A percentile compares a stretch with the other conserved stretches of the same genome.
Conservation (phyloP, 2,797 vertebrate species). For the Anas acuta region DNA sequence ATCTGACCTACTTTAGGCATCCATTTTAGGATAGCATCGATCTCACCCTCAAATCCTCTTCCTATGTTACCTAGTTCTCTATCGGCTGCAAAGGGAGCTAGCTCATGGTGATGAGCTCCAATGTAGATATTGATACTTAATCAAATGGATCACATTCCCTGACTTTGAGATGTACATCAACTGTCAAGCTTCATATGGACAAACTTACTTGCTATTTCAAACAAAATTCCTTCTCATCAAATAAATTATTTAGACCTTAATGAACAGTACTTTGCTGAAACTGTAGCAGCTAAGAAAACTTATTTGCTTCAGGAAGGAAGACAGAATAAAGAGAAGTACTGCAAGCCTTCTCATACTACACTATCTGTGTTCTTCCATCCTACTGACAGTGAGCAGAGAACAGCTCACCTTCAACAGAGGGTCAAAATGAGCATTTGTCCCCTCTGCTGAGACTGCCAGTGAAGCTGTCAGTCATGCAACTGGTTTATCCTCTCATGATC, state of each 20-base stretch:
- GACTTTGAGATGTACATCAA: not conserved
- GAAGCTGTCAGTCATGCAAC: conserved; percentile 29
- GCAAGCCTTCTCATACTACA: not conserved
- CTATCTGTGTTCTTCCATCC: not conserved
- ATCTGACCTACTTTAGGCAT: not conserved
- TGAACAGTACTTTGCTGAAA: not conserved
- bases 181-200: not conserved
- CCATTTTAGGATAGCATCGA: not conserved
- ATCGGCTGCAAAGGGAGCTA: not conserved
- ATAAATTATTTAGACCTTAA: conserved; percentile 29
- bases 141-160: not conserved
- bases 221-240: not conserved
- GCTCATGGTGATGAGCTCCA: not conserved
- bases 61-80: not conserved
- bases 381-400: not conserved
- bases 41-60: not conserved
- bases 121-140: not conserved
- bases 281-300: not conserved
- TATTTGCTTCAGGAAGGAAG: not conserved
- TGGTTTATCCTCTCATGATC: conserved; percentile 24
- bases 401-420: not conserved
- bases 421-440: conserved; percentile 17
- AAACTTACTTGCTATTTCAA: not conserved
- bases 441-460: conserved; percentile 7
- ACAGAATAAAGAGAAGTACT: not conserved